Conservation (phyloP, 2,888 invertebrate species). For the Trachelus iudaicus region DNA sequence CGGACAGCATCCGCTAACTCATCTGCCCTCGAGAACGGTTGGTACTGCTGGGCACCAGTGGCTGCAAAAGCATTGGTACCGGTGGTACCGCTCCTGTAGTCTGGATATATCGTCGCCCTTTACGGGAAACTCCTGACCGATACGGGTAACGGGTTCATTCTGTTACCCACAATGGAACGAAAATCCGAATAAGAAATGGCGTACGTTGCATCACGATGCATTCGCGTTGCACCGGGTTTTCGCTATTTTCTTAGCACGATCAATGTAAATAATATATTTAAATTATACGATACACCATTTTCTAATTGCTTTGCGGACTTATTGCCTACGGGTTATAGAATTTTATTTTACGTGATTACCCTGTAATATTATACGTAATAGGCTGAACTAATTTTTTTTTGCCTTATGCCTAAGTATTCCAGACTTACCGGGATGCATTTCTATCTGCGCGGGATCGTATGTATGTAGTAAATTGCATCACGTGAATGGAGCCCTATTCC, state of each 20-base stretch:
- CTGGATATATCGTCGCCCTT: constrained; percentile 39
- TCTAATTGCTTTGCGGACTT: background rate
- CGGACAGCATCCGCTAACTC: constrained; percentile 11
- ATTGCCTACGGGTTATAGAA: background rate
- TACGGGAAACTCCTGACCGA: constrained; percentile 47
- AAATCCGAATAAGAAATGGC: background rate
- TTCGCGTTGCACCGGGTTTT: background rate
- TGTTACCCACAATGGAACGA: constrained; percentile 2
- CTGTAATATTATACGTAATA: background rate
- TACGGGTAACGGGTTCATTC: constrained; percentile 56
- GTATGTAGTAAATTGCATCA: constrained; percentile 23
- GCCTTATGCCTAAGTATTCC: background rate
- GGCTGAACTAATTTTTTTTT: background rate
- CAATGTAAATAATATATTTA: background rate
- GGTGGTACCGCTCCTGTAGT: constrained; percentile 6
- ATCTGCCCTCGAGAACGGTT: constrained; percentile 1
- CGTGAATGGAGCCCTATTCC: constrained; percentile 22
- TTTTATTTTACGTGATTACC: background rate
- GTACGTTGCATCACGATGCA: background rate
- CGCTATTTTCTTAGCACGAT: background rate
- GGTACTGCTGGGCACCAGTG: constrained; percentile 9
- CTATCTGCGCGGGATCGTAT: background rate
- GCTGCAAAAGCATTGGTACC: constrained; percentile 1
- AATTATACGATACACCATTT: background rate
- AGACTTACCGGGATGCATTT: background rate